A percentile compares a stretch with the other conserved stretches of the same genome.
Evolutionary conservation across 2,888 invertebrate genomes (phyloP).

Genomic region (Acanthosoma haemorrhoidale): DNA sequence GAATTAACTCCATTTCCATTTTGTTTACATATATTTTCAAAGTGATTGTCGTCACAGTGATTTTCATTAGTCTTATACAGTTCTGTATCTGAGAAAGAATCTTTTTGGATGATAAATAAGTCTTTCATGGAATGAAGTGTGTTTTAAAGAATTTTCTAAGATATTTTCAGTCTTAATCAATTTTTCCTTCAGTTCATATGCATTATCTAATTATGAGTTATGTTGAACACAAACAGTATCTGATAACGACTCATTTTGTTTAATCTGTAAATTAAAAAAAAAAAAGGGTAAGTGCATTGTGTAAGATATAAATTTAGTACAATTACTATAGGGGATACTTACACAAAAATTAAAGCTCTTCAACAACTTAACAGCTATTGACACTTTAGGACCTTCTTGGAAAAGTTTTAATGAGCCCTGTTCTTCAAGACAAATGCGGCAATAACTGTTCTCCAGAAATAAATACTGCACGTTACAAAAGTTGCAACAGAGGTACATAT

Average conservation of each 20-base stretch:
- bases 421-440: slow-evolving; percentile 7
- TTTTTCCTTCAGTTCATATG: background rate
- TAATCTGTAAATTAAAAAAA: background rate
- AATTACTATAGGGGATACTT: background rate
- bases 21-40: background rate
- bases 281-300: background rate
- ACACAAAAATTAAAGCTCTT: slow-evolving; percentile 11
- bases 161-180: background rate
- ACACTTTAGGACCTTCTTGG: background rate
- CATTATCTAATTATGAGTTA: background rate
- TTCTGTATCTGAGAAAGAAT: background rate
- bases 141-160: background rate
- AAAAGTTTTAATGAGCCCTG: background rate
- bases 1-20: background rate
- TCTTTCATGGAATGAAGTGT: background rate
- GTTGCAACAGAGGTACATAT: background rate
- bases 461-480: too few relatives aligned
- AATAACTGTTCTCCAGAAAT: slow-evolving; percentile 5
- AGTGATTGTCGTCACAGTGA: background rate
- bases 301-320: too few relatives aligned
- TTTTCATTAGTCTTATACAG: background rate
- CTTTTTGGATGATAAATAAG: background rate
- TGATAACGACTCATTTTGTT: background rate
- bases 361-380: background rate
- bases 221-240: background rate